Evolutionary conservation across 2,888 invertebrate species (phyloP).

Genomic region (Drosophila tripunctata): DNA sequence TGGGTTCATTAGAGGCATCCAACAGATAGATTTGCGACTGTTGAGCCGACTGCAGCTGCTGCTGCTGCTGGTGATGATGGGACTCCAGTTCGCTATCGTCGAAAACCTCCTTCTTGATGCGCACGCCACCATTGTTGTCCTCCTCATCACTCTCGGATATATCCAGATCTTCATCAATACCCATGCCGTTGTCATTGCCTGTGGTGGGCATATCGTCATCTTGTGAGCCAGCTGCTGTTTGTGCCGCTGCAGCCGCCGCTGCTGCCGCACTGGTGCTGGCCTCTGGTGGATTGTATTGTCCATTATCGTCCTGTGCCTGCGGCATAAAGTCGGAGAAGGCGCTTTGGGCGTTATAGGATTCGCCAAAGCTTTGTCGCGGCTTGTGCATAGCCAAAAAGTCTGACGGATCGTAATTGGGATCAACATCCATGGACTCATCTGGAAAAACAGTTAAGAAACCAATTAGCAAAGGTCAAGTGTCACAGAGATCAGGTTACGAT

Average conservation of each 20-base stretch:
- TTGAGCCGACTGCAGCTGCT: constrained; percentile 21
- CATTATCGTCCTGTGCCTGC: constrained; percentile 66
- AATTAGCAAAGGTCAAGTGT: constrained; percentile 1
- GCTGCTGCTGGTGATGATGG: constrained; percentile 26
- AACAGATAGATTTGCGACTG: constrained; percentile 56
- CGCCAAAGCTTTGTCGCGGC: constrained; percentile 58
- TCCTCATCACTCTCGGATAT: constrained; percentile 91
- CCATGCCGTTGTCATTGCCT: constrained; percentile 86
- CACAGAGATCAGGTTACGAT: neutral
- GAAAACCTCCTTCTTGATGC: constrained; percentile 68
- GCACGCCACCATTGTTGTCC: constrained; percentile 67
- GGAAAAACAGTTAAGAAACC: constrained; percentile 31
- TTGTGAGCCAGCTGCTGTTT: constrained; percentile 26
- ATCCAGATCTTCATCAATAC: constrained; percentile 90
- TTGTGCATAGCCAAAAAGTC: constrained; percentile 89
- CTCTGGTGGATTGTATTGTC: constrained; percentile 53
- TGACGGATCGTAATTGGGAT: constrained; percentile 94
- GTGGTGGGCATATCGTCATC: constrained; percentile 73
- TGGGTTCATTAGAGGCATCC: constrained; percentile 57
- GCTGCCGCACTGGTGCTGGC: constrained; percentile 57
- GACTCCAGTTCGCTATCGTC: constrained; percentile 47
- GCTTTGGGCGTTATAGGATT: constrained; percentile 41
- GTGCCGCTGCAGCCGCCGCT: constrained; percentile 4
- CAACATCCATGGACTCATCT: constrained; percentile 91
- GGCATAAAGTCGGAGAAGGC: constrained; percentile 67